Base-by-base conservation (phyloP, 1,140 invertebrate species). In the Scaptomyza montana region DNA sequence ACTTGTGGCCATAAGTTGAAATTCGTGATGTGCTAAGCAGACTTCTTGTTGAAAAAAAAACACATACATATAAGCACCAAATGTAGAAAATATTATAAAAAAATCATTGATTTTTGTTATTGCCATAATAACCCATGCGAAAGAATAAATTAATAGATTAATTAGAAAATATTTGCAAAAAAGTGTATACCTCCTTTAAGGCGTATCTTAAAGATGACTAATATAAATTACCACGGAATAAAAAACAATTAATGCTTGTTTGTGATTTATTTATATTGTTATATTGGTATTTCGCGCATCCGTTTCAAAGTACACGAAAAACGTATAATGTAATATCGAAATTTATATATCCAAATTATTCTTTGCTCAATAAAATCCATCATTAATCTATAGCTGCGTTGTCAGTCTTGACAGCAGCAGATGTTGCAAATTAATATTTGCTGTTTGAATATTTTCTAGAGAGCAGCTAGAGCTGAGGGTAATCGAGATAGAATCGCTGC, bases 301-400 rank as follows among this genome's bases (percentile, higher is more conserved):
- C 55, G 54, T 66, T 54, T 72, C 19, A 39, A 73, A 49, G 47
- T 30, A 21, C n/a, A 6, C 13, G 33, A 9, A 21, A 39, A 59
- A 19, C 5, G 3, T 36, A 21, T 63, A 63, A 33, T 74, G 59
- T 69, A 63, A 74, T 74, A n/a, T 74, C 71, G 57, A 74, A 74
- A 51, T 57, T 53, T 74, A 74, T 28, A 63, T 47, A 55, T 57
- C 19, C 43, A 59, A 59, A 46, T 59, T 19, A 33, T 28, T 25
- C 8, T 60, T 54, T 5, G 12, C 25, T 59, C 28, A 33, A 19
- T 13, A 25, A 51, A 70, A 43, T 49, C 39, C 59, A 74, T 74
- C 72, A 74, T 70, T 70, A 74, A 74, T 74, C 72, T 70, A 59
- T 25, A 30, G 8, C 36, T 19, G 67, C 47, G 53, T 46, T 59